phyloP scores from a whole-genome alignment of 2,797 vertebrate species.

The Prionace glauca region DNA sequence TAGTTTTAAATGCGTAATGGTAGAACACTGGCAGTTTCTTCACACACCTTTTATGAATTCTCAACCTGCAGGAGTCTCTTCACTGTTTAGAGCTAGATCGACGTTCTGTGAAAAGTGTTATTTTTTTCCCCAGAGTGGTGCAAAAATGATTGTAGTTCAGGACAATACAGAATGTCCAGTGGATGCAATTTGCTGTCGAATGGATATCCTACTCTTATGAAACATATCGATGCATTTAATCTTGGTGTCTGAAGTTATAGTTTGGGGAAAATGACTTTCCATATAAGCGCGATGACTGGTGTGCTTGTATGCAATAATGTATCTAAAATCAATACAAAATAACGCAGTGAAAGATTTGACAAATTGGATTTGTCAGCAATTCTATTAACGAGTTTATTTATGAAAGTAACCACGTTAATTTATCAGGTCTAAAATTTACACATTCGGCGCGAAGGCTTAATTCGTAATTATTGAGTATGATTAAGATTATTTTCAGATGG shows the following conservation, averaged over 20 bases:
- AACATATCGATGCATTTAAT: neutral
- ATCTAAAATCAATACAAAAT: constrained; percentile 25
- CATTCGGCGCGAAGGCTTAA: neutral
- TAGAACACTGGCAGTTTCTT: neutral
- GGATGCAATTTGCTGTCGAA: neutral
- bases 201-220: neutral
- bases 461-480: neutral
- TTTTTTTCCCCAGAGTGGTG: neutral
- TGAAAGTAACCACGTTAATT: neutral
- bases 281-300: neutral
- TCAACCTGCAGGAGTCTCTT: neutral
- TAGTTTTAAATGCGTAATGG: neutral
- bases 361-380: constrained; percentile 1
- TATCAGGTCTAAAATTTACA: neutral
- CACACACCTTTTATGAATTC: neutral
- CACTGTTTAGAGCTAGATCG: neutral
- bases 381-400: neutral
- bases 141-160: neutral
- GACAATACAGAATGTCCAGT: neutral
- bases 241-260: neutral
- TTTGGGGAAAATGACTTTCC: neutral
- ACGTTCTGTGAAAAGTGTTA: neutral
- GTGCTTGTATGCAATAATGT: neutral
- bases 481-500: neutral
- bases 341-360: neutral